These are phyloP conservation scores for Phataginus tricuspis DNA, from an alignment of 2,797 vertebrate genomes.

Conservation along the genomic window DNA sequence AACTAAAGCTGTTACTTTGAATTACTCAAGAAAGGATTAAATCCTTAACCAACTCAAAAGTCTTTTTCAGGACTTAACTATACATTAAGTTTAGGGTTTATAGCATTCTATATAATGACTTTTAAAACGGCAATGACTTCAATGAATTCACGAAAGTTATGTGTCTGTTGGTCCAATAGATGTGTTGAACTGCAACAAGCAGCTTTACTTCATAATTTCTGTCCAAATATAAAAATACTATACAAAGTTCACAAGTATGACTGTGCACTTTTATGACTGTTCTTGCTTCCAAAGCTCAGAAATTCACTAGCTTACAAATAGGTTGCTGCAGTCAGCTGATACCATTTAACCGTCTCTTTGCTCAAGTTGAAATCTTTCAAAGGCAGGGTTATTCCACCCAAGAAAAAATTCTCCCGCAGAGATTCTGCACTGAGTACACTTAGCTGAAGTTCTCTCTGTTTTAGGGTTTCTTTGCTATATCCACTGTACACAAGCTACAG, in stretches of 20 bases:
- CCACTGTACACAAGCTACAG: conserved; percentile 96
- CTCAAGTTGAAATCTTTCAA: conserved; percentile 99
- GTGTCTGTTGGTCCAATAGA: conserved; percentile 81
- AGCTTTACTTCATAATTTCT: conserved; percentile 77
- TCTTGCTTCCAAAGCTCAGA: conserved; percentile 65
- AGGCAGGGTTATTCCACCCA: conserved; percentile 95
- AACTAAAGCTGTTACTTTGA: conserved; percentile 56
- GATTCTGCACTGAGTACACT: conserved; percentile 98
- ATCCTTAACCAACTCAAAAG: conserved; percentile 68
- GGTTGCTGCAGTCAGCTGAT: conserved; percentile 93
- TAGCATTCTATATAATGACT: conserved; percentile 59
- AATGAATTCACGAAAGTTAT: conserved; percentile 76
- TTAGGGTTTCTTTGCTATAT: conserved; percentile 95
- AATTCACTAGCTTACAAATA: conserved; percentile 87
- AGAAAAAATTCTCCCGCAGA: conserved; percentile 96
- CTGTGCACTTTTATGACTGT: conserved; percentile 2
- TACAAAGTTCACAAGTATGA: conserved; percentile 69
- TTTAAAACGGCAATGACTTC: conserved; percentile 65
- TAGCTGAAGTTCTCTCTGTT: conserved; percentile 95
- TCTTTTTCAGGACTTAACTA: conserved; percentile 60
- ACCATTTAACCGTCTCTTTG: conserved; percentile 98
- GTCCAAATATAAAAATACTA: conserved; percentile 84
- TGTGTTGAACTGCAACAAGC: conserved; percentile 77
- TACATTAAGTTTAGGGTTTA: conserved; percentile 63
- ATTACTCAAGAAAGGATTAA: conserved; percentile 53